Conservation (phyloP, 92 coral and sea anemone genomes). For the Scolanthus callimorphus region DNA sequence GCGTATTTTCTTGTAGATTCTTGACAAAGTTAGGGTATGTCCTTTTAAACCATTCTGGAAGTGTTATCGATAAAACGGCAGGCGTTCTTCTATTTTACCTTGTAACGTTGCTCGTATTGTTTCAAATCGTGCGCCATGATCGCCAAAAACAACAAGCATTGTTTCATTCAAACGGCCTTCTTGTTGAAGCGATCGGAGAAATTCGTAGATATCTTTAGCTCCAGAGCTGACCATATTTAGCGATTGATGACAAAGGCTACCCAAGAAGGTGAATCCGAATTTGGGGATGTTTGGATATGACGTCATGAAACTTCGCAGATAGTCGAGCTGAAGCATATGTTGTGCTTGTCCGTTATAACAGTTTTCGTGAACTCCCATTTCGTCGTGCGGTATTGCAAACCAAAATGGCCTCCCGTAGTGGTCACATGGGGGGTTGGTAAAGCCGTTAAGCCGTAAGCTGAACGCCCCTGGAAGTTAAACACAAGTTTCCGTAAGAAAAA, state of each 20-base stretch:
- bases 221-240: conserved; percentile 44
- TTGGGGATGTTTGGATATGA: conserved; percentile 54
- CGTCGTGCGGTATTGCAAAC: conserved; percentile 42
- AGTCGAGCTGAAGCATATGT: conserved; percentile 52
- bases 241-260: conserved; percentile 56
- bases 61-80: conserved; percentile 58
- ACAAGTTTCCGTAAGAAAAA: no score
- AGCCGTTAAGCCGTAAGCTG: conserved; percentile 57
- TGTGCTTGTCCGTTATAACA: conserved; percentile 67
- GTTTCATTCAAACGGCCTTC: conserved; percentile 50
- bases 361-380: conserved; percentile 35
- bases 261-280: conserved; percentile 61
- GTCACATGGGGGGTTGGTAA: conserved; percentile 52
- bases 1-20: conserved; percentile 42
- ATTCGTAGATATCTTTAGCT: conserved; percentile 36
- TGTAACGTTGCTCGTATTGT: conserved; percentile 60
- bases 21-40: conserved; percentile 25
- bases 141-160: conserved; percentile 69
- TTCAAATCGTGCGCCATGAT: conserved; percentile 71
- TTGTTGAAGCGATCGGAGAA: conserved; percentile 31
- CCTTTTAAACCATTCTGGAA: conserved; percentile 43
- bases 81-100: conserved; percentile 73
- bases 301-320: conserved; percentile 55
- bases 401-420: conserved; percentile 70
- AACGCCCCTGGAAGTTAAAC: conserved; percentile 68